Conservation (phyloP, 2,113 vertebrate genomes). For the Microcebus tavaratra region DNA sequence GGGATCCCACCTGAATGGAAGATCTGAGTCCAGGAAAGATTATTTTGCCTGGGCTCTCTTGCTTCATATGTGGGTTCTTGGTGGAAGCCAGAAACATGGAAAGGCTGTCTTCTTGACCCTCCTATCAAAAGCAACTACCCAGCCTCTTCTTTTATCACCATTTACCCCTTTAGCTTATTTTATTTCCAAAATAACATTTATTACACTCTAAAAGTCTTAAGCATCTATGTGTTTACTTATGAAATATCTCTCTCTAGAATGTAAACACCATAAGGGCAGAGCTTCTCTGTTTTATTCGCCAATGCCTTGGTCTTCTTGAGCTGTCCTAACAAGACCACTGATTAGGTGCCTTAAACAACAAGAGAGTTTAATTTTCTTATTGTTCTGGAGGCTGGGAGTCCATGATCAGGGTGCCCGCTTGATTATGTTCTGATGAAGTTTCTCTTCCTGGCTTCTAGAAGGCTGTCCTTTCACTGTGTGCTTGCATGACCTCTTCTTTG, state of each 20-base stretch:
- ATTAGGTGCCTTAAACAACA: background rate
- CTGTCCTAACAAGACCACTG: background rate
- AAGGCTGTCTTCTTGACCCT: rapidly evolving
- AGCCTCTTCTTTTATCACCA: background rate
- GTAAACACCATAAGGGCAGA: background rate
- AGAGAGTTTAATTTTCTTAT: background rate
- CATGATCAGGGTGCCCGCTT: background rate
- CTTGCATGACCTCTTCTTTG: background rate
- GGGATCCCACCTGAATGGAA: no score
- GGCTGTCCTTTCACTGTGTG: background rate
- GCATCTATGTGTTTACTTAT: background rate
- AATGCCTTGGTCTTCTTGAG: background rate
- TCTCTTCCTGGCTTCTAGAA: background rate
- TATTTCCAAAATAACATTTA: background rate
- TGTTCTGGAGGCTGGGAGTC: background rate
- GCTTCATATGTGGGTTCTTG: background rate
- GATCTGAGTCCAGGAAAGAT: background rate
- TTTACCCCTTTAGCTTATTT: background rate
- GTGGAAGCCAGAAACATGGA: background rate
- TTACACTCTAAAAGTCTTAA: background rate
- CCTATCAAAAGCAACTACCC: background rate
- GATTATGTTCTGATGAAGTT: background rate
- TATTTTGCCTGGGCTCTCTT: background rate
- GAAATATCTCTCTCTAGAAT: background rate
- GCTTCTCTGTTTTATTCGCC: background rate